Percentiles rank a stretch among this genome's conserved stretches.
These are phyloP conservation scores for Pseudochirops corinnae DNA, from an alignment of 2,797 vertebrate genomes.

Conservation along the genomic window DNA sequence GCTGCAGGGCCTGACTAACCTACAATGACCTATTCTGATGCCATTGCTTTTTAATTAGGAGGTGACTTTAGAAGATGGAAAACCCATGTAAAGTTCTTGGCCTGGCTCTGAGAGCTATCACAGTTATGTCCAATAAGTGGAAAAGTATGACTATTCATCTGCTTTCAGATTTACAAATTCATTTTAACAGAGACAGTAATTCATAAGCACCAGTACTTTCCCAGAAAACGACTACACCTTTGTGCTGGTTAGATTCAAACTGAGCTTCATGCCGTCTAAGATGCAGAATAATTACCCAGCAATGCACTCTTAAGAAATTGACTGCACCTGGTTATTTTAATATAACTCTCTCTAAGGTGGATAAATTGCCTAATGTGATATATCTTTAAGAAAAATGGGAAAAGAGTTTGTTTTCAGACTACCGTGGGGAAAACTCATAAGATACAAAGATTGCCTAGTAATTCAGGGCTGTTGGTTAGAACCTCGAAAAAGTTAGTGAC, in stretches of 20 bases:
- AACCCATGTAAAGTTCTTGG: not conserved
- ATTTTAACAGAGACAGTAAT: not conserved
- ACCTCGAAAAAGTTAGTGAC: not conserved
- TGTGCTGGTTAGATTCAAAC: not conserved
- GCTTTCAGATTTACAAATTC: not conserved
- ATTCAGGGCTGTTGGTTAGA: not conserved
- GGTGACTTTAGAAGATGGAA: not conserved
- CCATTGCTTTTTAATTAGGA: not conserved
- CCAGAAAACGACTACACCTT: not conserved
- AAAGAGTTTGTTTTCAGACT: not conserved
- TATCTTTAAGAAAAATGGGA: not conserved
- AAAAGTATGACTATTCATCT: not conserved
- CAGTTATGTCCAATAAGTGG: not conserved
- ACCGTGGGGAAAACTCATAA: not conserved
- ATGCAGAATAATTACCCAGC: slow-evolving; percentile 1
- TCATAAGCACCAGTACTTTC: not conserved
- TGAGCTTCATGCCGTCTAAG: not conserved
- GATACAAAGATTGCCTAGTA: not conserved
- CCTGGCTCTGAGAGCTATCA: not conserved
- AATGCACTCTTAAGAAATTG: slow-evolving; percentile 1
- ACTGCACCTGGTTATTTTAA: slow-evolving; percentile 16
- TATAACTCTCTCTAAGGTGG: not conserved
- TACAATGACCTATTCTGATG: not conserved
- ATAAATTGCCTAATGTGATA: not conserved
- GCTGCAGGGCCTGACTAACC: not conserved